A percentile compares a stretch with the other conserved stretches of the same genome.
These are phyloP conservation scores for Clarias magur DNA, from an alignment of 2,113 vertebrate genomes.

Conservation along the genomic window DNA sequence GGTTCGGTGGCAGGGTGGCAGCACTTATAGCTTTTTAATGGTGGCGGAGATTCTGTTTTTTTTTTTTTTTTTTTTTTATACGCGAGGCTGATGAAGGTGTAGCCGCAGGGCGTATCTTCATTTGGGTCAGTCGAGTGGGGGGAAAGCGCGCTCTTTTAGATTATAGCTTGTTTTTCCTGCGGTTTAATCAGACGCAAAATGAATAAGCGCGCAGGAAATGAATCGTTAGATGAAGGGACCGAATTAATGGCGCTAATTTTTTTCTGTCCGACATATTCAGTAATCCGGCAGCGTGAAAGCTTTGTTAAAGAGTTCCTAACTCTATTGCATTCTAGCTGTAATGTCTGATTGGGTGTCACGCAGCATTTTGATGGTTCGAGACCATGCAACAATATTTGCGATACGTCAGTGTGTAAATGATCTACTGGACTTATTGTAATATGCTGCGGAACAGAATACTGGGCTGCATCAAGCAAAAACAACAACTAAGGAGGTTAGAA, in stretches of 20 bases:
- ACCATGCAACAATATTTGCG: neutral
- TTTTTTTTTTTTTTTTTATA: neutral
- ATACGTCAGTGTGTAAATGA: neutral
- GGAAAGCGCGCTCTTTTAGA: neutral
- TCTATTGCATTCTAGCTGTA: neutral
- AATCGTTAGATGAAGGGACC: neutral
- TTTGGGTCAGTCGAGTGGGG: neutral
- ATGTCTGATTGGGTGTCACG: neutral
- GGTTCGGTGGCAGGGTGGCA: constrained; percentile 43
- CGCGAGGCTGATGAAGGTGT: constrained; percentile 37
- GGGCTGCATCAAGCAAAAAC: too few relatives aligned
- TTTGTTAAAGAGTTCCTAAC: neutral
- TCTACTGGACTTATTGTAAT: neutral
- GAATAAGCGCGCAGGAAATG: neutral
- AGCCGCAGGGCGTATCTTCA: neutral
- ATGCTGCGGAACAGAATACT: neutral
- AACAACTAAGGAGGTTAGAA: too few relatives aligned
- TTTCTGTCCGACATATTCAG: neutral
- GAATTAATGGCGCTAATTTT: too few relatives aligned
- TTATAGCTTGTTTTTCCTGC: constrained; percentile 8
- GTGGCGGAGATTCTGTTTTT: constrained; percentile 27
- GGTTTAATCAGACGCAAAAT: neutral
- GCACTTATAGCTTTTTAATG: constrained; percentile 52
- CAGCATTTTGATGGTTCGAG: neutral
- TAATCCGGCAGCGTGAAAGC: neutral